A percentile compares a stretch with the other conserved stretches of the same genome.
Conservation (phyloP, 2,888 invertebrate genomes). For the Zaprionus obscuricornis region DNA sequence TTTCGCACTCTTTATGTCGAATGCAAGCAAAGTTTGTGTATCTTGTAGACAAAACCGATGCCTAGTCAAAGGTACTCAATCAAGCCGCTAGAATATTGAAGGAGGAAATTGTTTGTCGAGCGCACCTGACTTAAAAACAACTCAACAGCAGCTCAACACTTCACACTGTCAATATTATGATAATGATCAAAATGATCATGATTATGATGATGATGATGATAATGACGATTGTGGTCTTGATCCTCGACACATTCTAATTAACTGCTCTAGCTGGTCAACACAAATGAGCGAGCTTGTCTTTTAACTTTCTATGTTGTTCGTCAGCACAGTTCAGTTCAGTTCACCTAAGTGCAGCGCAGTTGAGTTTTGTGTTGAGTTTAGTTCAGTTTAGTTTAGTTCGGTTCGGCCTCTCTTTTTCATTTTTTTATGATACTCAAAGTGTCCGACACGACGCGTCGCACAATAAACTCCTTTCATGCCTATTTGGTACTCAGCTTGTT, state of each 20-base stretch:
- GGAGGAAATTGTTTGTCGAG: conserved; percentile 68
- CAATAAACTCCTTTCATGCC: conserved; percentile 78
- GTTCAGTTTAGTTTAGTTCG: conserved; percentile 6
- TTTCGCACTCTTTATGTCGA: conserved; percentile 20
- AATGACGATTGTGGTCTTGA: conserved; percentile 1
- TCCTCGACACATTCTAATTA: conserved; percentile 72
- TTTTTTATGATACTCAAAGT: conserved; percentile 77
- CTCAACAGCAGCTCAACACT: conserved; percentile 15
- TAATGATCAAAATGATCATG: conserved; percentile 6
- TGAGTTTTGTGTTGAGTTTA: not conserved
- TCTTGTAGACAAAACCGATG: not conserved
- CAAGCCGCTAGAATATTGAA: conserved; percentile 60
- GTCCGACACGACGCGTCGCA: conserved; percentile 69
- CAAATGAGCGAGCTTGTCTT: conserved; percentile 76
- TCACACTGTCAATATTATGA: conserved; percentile 21
- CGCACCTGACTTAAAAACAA: conserved; percentile 58
- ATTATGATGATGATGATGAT: conserved; percentile 4
- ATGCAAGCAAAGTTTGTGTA: conserved; percentile 25
- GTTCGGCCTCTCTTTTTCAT: conserved; percentile 12
- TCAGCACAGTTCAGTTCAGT: not conserved
- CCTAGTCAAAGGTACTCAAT: conserved; percentile 60
- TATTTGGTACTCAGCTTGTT: conserved; percentile 64
- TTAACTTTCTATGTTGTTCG: conserved; percentile 66
- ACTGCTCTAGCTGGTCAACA: conserved; percentile 77
- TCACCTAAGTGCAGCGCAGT: not conserved